Percentiles rank a stretch among this genome's conserved stretches.
Evolutionary conservation across 1,140 invertebrate species (phyloP).

Genomic region (Alviniconcha marisindica): DNA sequence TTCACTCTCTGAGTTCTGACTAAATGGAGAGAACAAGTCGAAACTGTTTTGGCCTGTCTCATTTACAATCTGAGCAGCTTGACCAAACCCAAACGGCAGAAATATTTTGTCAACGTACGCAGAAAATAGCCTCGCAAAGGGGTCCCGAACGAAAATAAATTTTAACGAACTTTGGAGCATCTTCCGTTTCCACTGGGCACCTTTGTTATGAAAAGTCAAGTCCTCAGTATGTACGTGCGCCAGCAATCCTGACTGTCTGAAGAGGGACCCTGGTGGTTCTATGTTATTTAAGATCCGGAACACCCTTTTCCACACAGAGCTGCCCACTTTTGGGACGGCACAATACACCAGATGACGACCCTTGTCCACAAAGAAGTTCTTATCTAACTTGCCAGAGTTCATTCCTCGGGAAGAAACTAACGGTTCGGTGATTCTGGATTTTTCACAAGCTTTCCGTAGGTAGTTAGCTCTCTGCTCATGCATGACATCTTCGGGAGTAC

Average conservation of each 20-base stretch:
- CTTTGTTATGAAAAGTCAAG: slow-evolving; percentile 19
- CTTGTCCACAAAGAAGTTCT: background rate
- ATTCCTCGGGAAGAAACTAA: background rate
- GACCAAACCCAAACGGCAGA: slow-evolving; percentile 24
- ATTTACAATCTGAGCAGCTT: background rate
- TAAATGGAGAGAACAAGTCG: background rate
- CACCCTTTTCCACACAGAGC: slow-evolving; percentile 21
- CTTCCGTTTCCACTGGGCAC: background rate
- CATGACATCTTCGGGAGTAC: background rate
- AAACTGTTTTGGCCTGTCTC: background rate
- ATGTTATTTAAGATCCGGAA: slow-evolving; percentile 6
- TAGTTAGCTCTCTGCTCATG: background rate
- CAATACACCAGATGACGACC: slow-evolving; percentile 11
- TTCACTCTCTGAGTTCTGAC: background rate
- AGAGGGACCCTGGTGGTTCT: background rate
- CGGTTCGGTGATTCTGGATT: too few species aligned
- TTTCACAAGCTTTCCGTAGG: background rate
- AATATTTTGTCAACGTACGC: slow-evolving; percentile 49
- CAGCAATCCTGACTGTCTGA: background rate
- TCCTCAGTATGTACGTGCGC: background rate
- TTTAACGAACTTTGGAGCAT: background rate
- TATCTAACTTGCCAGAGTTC: background rate
- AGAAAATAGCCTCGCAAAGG: slow-evolving; percentile 41
- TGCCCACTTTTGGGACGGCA: slow-evolving; percentile 13
- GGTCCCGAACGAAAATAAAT: slow-evolving; percentile 42